These are phyloP conservation scores for Lynx canadensis DNA, from an alignment of 2,113 vertebrate genomes.

Conservation along the genomic window DNA sequence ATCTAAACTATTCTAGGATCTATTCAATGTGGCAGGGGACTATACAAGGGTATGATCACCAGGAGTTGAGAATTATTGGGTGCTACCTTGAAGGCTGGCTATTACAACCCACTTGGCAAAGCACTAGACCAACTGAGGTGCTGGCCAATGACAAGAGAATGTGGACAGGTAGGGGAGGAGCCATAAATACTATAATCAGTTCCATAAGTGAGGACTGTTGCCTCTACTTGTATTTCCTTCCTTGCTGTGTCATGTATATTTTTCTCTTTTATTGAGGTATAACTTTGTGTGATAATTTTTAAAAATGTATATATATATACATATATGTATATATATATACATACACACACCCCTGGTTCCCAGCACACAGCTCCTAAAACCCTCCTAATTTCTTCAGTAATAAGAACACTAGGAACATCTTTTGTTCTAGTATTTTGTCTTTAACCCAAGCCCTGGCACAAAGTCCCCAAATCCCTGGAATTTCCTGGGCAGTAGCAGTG, in stretches of 20 bases:
- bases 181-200: background rate
- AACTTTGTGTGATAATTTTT: background rate
- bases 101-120: background rate
- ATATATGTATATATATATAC: no score
- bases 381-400: background rate
- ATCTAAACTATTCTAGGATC: background rate
- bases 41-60: background rate
- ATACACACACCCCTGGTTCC: background rate
- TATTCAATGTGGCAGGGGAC: background rate
- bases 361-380: background rate
- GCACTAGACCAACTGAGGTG: background rate
- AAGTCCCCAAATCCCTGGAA: background rate
- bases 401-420: background rate
- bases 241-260: background rate
- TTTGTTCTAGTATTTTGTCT: conserved; percentile 1
- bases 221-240: background rate
- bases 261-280: background rate
- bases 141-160: background rate
- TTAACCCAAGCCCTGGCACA: background rate
- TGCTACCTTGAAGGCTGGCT: background rate
- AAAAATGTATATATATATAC: background rate
- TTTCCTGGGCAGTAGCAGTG: background rate
- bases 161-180: background rate
- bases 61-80: background rate
- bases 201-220: background rate